Conservation (phyloP, 2,113 vertebrate genomes). For the Monopterus albus region DNA sequence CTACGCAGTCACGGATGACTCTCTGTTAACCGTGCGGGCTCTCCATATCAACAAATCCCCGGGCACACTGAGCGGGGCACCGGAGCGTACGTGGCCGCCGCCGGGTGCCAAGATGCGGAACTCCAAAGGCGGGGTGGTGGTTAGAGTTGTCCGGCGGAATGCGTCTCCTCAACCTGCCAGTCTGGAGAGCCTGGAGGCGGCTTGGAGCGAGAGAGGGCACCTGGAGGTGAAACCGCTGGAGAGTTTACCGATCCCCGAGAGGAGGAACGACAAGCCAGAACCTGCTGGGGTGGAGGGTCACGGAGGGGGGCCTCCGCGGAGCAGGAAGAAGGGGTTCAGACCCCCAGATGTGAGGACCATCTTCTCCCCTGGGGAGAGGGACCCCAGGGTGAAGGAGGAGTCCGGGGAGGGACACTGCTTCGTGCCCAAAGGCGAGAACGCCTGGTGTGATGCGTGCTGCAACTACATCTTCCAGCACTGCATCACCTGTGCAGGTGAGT, state of each 20-base stretch:
- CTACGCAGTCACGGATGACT: conserved; percentile 20
- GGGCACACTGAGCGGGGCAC: neutral
- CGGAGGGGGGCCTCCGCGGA: conserved; percentile 50
- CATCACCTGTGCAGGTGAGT: conserved; percentile 80
- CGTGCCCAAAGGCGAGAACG: conserved; percentile 32
- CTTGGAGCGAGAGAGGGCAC: conserved; percentile 37
- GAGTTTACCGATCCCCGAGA: neutral
- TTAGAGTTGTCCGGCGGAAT: conserved; percentile 58
- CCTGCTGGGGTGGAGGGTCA: conserved; percentile 17
- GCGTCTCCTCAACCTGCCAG: conserved; percentile 77
- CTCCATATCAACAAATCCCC: conserved; percentile 21
- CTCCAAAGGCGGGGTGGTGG: conserved; percentile 64
- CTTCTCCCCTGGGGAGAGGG: conserved; percentile 71
- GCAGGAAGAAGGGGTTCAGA: conserved; percentile 75
- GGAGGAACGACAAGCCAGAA: conserved; percentile 1
- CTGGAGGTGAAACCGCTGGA: neutral
- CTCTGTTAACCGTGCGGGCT: conserved; percentile 22
- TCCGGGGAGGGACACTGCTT: conserved; percentile 82
- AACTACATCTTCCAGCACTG: conserved; percentile 67
- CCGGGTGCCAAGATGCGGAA: conserved; percentile 61
- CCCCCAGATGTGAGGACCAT: conserved; percentile 84
- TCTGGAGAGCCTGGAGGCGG: conserved; percentile 80
- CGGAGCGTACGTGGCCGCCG: conserved; percentile 56
- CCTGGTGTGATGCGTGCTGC: conserved; percentile 84
- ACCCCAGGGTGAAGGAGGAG: conserved; percentile 78